Conservation (phyloP, 1,140 invertebrate genomes). For the Coboldia fuscipes region DNA sequence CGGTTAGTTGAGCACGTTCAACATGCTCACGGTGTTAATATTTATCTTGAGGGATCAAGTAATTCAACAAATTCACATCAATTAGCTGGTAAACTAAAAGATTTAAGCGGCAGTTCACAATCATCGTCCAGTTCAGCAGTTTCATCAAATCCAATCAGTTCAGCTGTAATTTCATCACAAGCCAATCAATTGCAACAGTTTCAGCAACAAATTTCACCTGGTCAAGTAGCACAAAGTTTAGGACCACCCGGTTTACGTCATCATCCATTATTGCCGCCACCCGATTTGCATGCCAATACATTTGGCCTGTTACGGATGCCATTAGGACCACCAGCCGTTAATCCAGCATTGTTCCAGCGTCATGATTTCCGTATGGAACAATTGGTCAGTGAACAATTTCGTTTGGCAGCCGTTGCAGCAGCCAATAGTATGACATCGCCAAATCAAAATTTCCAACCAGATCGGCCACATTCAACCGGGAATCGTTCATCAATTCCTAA, state of each 20-base stretch:
- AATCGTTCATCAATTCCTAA: constrained; percentile 18
- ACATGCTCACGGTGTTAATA: constrained; percentile 78
- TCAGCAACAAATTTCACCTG: constrained; percentile 27
- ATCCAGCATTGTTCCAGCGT: constrained; percentile 45
- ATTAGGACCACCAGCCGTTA: constrained; percentile 34
- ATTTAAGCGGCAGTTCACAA: constrained; percentile 2
- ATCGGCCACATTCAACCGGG: constrained; percentile 26
- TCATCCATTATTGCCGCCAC: constrained; percentile 36
- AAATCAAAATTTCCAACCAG: constrained; percentile 28
- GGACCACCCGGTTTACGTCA: constrained; percentile 34
- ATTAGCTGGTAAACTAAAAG: constrained; percentile 5
- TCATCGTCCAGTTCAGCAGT: constrained; percentile 2
- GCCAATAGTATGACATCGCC: constrained; percentile 32
- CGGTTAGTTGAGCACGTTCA: constrained; percentile 85
- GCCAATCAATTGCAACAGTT: constrained; percentile 13
- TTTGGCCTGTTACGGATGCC: constrained; percentile 45
- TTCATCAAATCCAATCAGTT: constrained; percentile 1
- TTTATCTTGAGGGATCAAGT: constrained; percentile 52
- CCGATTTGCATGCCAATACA: constrained; percentile 37
- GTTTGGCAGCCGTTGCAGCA: constrained; percentile 41
- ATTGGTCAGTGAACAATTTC: constrained; percentile 55
- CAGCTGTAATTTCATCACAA: not conserved
- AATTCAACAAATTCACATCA: constrained; percentile 7
- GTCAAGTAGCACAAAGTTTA: constrained; percentile 29
- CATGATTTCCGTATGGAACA: constrained; percentile 64